A percentile compares a stretch with the other conserved stretches of the same genome.
Evolutionary conservation across 2,797 vertebrate species (phyloP).

Genomic region (Lithobates sylvaticus): DNA sequence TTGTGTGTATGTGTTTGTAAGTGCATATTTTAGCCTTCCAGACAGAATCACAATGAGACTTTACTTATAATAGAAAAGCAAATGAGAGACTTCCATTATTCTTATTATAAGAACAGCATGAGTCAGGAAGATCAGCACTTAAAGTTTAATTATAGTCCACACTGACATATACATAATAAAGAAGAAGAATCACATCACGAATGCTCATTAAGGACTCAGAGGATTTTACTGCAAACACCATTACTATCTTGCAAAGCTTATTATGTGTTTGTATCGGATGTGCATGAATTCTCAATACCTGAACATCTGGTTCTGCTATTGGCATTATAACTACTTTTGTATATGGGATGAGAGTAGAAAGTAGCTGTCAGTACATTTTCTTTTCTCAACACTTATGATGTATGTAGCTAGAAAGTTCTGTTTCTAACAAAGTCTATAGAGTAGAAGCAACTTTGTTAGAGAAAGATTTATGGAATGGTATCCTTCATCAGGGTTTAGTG

Average conservation of each 20-base stretch:
- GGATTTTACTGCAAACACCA: constrained; percentile 59
- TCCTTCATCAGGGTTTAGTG: no score
- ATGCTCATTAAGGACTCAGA: constrained; percentile 56
- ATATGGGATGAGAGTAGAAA: constrained; percentile 20
- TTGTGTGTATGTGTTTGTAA: constrained; percentile 43
- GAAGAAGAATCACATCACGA: constrained; percentile 55
- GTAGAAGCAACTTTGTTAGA: no score
- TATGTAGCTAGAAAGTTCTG: no score
- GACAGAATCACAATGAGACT: constrained; percentile 29
- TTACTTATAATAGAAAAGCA: constrained; percentile 41
- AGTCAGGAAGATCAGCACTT: constrained; percentile 55
- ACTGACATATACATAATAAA: constrained; percentile 58
- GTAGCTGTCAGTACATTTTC: constrained; percentile 20
- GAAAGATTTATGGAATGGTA: no score
- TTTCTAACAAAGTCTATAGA: no score
- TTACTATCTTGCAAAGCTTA: constrained; percentile 50
- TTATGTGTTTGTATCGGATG: constrained; percentile 43
- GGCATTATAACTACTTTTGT: constrained; percentile 45
- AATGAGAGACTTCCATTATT: constrained; percentile 41
- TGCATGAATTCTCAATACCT: constrained; percentile 53
- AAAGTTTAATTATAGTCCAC: constrained; percentile 54
- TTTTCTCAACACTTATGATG: neutral
- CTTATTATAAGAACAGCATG: constrained; percentile 46
- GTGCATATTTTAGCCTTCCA: constrained; percentile 31
- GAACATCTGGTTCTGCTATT: constrained; percentile 58